Evolutionary conservation across 1,140 invertebrate species (phyloP).

Genomic region (Hetaerina americana): DNA sequence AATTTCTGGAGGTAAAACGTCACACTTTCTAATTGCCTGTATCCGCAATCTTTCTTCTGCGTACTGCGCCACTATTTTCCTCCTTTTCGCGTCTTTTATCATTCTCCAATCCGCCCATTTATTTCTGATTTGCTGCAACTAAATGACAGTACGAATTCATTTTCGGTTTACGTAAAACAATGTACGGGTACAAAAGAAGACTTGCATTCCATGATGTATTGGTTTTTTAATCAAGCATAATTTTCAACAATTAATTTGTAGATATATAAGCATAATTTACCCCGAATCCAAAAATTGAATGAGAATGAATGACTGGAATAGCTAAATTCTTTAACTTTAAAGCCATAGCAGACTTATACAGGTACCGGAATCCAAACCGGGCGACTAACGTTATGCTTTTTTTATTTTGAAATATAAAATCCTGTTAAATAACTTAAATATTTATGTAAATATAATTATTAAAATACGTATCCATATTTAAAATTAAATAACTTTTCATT

Average conservation of each 20-base stretch:
- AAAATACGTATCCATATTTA: no score
- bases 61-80: constrained; percentile 55
- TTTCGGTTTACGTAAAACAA: no score
- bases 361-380: neutral
- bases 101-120: constrained; percentile 65
- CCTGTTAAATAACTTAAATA: neutral
- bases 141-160: no score
- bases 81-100: constrained; percentile 67
- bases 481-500: neutral
- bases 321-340: neutral
- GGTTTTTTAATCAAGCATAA: no score
- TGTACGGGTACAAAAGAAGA: no score
- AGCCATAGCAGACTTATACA: neutral
- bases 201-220: no score
- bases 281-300: neutral
- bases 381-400: no score
- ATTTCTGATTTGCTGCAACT: constrained; percentile 51
- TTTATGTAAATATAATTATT: neutral
- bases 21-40: constrained; percentile 63
- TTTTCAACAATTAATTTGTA: neutral
- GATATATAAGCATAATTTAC: neutral
- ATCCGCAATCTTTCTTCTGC: constrained; percentile 55
- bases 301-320: neutral
- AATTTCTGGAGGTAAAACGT: constrained; percentile 66
- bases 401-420: neutral